These are phyloP conservation scores for Timandra comae DNA, from an alignment of 2,888 invertebrate species.

Conservation along the genomic window DNA sequence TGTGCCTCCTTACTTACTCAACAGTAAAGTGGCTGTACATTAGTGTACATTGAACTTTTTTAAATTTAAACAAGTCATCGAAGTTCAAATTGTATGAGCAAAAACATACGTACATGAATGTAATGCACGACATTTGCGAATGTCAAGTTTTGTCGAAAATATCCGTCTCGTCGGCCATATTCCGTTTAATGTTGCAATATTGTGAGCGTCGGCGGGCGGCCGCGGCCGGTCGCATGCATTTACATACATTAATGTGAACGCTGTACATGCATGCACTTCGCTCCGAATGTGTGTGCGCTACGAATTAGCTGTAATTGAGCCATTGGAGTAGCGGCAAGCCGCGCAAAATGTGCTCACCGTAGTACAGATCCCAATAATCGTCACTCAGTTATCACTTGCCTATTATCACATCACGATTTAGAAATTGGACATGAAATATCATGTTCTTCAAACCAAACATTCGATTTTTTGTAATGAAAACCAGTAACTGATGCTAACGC, in stretches of 20 bases:
- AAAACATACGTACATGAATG: too few relatives aligned
- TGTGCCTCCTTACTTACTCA: too few relatives aligned
- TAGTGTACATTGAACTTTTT: neutral
- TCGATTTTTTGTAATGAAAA: slow-evolving; percentile 34
- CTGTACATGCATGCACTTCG: slow-evolving; percentile 65
- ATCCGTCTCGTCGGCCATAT: slow-evolving; percentile 69
- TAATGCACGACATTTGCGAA: slow-evolving; percentile 48
- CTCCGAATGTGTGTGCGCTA: slow-evolving; percentile 70
- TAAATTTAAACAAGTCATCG: too few relatives aligned
- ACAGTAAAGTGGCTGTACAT: slow-evolving; percentile 1
- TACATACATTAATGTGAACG: slow-evolving; percentile 73
- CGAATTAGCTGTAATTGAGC: slow-evolving; percentile 77
- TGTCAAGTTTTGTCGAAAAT: slow-evolving; percentile 69
- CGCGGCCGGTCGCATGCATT: slow-evolving; percentile 72
- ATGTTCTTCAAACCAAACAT: slow-evolving; percentile 19
- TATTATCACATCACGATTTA: too few relatives aligned
- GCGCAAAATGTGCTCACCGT: slow-evolving; percentile 51
- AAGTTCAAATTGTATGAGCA: too few relatives aligned
- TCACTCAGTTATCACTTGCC: too few relatives aligned
- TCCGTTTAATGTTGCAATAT: slow-evolving; percentile 74
- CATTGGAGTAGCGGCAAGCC: slow-evolving; percentile 65
- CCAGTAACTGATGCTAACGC: slow-evolving; percentile 43
- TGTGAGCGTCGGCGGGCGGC: slow-evolving; percentile 62
- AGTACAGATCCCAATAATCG: slow-evolving; percentile 26
- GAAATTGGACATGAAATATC: too few relatives aligned